Evolutionary conservation across 2,113 vertebrate species (phyloP), one percentile per base, ranked within the genome.

Genomic region (Paratilapia polleni): DNA sequence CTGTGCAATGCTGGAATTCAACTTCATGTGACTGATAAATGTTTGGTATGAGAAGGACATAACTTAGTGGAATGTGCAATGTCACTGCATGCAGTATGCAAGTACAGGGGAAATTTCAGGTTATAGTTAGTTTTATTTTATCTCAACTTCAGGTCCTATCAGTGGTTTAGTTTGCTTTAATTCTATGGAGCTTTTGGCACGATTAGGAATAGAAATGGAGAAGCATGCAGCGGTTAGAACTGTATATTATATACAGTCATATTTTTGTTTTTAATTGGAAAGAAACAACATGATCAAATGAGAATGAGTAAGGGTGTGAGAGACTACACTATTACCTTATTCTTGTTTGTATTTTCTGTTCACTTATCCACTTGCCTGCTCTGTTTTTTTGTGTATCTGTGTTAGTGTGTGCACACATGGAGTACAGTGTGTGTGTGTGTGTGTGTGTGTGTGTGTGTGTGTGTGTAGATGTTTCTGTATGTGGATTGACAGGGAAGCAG

Each of bases 401-500:
- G 47, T 47, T 68, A 68, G 22, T 61, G 57, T 75, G 59, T 70
- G 75, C 52, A 28, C 17, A 58, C 64, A 68, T 73, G 24, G 47
- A 54, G 47, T 66, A 24, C 60, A 52, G 54, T 76, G 9, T 80
- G 63, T 63, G 57, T 38, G 9, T 47, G 15, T 52, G 54, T 68
- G n/a, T 26, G 59, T 38, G 62, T 83, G 49, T 62, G 73, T 43
- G 38, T 28, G 19, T 36, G 28, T 73, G 52, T 78, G 41, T 56
- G 47, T 38, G 14, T 10, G 8, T 36, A 3, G 49, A 54, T 61
- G 59, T 81, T 26, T 85, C 19, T 90, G 56, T 62, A 9, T 84
- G 79, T 41, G 28, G 57, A 73, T 64, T 38, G 82, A 90, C 61
- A 28, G 57, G 47, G 76, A 82, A 61, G 85, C 84, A 92, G 78